Conservation (phyloP, 2,888 invertebrate genomes). For the Apodemia hepburni region DNA sequence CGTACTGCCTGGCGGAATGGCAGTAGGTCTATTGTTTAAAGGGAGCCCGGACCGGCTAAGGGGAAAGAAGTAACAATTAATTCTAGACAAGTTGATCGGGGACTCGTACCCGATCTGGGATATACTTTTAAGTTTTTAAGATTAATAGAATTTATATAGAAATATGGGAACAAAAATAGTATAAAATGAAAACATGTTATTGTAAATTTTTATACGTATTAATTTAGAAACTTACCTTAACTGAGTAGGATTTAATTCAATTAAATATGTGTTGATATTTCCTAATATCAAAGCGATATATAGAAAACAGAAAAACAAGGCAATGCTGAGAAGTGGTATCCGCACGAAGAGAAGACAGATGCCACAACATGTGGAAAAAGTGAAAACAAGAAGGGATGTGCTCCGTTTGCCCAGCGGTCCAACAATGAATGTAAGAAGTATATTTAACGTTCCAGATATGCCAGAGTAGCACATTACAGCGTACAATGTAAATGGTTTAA, state of each 20-base stretch:
- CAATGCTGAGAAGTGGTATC: conserved; percentile 53
- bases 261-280: conserved; percentile 58
- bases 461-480: conserved; percentile 60
- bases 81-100: no score
- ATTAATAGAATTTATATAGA: no score
- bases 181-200: no score
- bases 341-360: conserved; percentile 46
- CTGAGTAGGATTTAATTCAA: conserved; percentile 64
- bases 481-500: conserved; percentile 53
- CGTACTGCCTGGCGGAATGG: no score
- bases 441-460: conserved; percentile 40
- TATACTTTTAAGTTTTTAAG: no score
- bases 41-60: no score
- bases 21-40: no score
- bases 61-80: no score
- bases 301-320: conserved; percentile 53
- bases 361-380: conserved; percentile 42
- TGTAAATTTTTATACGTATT: no score
- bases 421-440: conserved; percentile 53
- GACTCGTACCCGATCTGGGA: no score
- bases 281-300: conserved; percentile 58
- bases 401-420: conserved; percentile 50
- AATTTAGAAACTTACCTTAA: conserved; percentile 45
- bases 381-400: conserved; percentile 48
- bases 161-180: no score